Evolutionary conservation across 2,113 vertebrate species (phyloP).

Genomic region (Aleadryas rufinucha): DNA sequence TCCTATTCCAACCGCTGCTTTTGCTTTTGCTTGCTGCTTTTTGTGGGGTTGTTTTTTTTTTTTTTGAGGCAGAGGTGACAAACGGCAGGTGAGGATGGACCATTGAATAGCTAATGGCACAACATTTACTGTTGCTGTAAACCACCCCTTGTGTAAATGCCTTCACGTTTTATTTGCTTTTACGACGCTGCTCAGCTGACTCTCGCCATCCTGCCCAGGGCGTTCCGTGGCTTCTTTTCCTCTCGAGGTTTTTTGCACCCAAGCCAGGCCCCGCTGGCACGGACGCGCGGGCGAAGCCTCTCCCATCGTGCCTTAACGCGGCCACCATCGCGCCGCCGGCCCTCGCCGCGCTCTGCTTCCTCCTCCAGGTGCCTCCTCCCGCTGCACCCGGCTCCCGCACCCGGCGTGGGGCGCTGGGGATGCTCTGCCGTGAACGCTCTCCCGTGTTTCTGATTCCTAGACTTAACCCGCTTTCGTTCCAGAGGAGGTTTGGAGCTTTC

Average conservation of each 20-base stretch:
- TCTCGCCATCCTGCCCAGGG: neutral
- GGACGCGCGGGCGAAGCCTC: neutral
- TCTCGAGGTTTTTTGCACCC: neutral
- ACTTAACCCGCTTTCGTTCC: constrained; percentile 15
- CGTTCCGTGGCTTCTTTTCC: neutral
- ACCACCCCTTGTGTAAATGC: neutral
- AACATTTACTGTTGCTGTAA: neutral
- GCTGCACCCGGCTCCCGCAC: neutral
- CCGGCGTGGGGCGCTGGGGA: neutral
- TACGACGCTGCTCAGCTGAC: neutral
- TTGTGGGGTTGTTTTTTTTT: neutral
- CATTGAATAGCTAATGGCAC: neutral
- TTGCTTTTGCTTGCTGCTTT: constrained; percentile 8
- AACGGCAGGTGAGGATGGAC: neutral
- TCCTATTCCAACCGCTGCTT: neutral
- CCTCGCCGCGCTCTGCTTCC: constrained; percentile 15
- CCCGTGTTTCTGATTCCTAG: neutral
- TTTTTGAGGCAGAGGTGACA: neutral
- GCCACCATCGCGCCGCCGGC: neutral
- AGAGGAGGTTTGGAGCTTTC: neutral
- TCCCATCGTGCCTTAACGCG: neutral
- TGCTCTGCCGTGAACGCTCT: fast-evolving
- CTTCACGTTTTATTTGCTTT: neutral
- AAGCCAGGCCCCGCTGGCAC: neutral
- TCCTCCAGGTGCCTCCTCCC: neutral